Base-by-base conservation (phyloP, 2,113 vertebrate genomes). In the Sciurus niger region DNA sequence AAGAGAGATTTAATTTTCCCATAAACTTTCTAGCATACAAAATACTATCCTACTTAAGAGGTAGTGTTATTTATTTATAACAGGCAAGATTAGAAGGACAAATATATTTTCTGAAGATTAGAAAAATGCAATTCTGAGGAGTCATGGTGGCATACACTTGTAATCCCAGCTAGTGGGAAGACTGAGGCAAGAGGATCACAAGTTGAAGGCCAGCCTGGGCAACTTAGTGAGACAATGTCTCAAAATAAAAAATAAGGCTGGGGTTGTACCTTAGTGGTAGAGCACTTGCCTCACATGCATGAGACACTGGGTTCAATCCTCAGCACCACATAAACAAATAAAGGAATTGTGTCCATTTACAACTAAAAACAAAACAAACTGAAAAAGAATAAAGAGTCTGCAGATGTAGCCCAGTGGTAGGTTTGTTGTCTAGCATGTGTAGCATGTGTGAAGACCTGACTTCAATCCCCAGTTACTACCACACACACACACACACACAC, bases 71-170 rank as follows among this genome's bases (percentile, higher is more conserved):
- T 63, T 63, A 63, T 46, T 22, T 92, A 46, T 76, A 94, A 72
- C 4, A 90, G 17, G 25, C 12, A 92, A 74, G 65, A 74, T 94
- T 90, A 96, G 20, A 82, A 68, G 74, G 78, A n/a, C 40, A 96
- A 85, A 85, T 95, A 24, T 51, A 37, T 95, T 84, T 93, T 97
- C 34, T 90, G 67, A 89, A 86, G 40, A 20, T 48, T 93, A 95
- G 43, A 93, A 80, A 94, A 92, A 67, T 89, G 67, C 67, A 70
- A 3, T 70, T 70, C 67, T 70, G 32, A 70, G 34, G 17, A 13
- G 34, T 2, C 17, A 18, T n/a, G 34, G 34, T n/a, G 9, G 67
- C 16, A n/a, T 2, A 70, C 8, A n/a, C 16, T 14, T 70, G 16
- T 18, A n/a, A 70, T 70, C 6, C 32, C 16, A n/a, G 16, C 34